A percentile compares a stretch with the other conserved stretches of the same genome.
These are phyloP conservation scores for Melanaphis sacchari DNA, from an alignment of 1,140 invertebrate species.

Conservation along the genomic window DNA sequence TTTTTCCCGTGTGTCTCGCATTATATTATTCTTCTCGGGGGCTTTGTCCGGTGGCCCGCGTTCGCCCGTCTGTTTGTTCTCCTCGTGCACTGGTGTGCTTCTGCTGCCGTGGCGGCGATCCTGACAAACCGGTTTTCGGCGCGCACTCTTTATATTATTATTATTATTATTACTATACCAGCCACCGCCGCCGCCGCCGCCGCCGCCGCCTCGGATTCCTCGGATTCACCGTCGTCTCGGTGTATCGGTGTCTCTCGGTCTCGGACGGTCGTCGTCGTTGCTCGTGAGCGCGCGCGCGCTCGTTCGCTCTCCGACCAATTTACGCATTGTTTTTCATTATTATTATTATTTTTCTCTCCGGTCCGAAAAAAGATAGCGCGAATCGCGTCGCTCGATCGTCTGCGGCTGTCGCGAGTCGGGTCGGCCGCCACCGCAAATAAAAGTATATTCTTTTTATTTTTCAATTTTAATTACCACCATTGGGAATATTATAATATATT, in stretches of 20 bases:
- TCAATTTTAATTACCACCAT: conserved; percentile 29
- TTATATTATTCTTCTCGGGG: conserved; percentile 34
- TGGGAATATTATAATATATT: background rate
- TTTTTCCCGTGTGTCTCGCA: conserved; percentile 21
- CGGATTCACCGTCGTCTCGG: conserved; percentile 28
- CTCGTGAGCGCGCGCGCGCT: background rate
- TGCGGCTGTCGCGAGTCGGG: background rate
- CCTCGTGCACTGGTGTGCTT: background rate
- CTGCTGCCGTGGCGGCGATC: conserved; percentile 32
- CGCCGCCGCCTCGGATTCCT: conserved; percentile 23
- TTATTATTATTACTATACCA: background rate
- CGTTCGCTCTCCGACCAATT: background rate
- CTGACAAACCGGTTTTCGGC: conserved; percentile 48
- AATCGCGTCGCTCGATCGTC: conserved; percentile 24
- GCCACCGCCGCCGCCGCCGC: background rate
- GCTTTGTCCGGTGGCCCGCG: conserved; percentile 52
- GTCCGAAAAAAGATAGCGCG: conserved; percentile 36
- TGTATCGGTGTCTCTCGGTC: background rate
- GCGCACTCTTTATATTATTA: conserved; percentile 11
- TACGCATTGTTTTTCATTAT: conserved; percentile 12
- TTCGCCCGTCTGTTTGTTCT: conserved; percentile 42
- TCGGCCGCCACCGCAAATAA: background rate
- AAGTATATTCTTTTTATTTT: background rate
- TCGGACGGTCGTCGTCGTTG: background rate
- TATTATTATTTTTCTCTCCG: background rate